A percentile compares a stretch with the other conserved stretches of the same genome.
These are phyloP conservation scores for Apogon hyalosoma DNA, from an alignment of 2,797 vertebrate species.

Conservation along the genomic window DNA sequence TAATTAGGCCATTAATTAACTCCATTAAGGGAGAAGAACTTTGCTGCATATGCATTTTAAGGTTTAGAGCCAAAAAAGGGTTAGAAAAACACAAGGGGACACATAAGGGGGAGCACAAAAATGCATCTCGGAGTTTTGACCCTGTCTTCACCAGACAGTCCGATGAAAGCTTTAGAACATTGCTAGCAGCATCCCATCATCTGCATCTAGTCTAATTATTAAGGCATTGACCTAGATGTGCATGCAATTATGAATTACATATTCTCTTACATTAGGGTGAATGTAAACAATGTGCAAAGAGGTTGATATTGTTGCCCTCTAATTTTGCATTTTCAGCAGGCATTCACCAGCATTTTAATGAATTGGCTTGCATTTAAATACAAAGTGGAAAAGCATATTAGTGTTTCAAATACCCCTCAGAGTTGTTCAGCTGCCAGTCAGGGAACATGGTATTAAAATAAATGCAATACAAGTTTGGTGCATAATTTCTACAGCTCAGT, in stretches of 20 bases:
- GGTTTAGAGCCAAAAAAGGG: constrained; percentile 41
- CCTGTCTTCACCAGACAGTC: constrained; percentile 15
- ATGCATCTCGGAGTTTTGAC: constrained; percentile 10
- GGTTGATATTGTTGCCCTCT: constrained; percentile 25
- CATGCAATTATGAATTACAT: constrained; percentile 51
- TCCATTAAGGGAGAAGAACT: constrained; percentile 52
- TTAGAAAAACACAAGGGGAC: neutral
- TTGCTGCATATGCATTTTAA: constrained; percentile 61
- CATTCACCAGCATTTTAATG: constrained; percentile 1
- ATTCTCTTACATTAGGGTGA: constrained; percentile 47
- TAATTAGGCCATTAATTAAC: constrained; percentile 81
- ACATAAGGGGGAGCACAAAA: constrained; percentile 7
- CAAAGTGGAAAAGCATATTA: neutral
- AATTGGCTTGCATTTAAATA: constrained; percentile 10
- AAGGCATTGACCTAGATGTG: constrained; percentile 27
- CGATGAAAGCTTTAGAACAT: constrained; percentile 13
- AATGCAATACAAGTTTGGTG: neutral
- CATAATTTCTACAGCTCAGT: constrained; percentile 10
- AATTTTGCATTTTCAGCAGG: constrained; percentile 23
- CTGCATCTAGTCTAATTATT: constrained; percentile 42
- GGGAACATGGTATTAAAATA: constrained; percentile 1
- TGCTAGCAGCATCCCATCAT: constrained; percentile 16
- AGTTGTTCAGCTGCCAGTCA: constrained; percentile 19
- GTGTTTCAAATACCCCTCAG: neutral
- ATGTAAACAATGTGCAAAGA: constrained; percentile 47